Evolutionary conservation across 2,888 invertebrate genomes (phyloP).

Genomic region (Himalopsyche japonica): DNA sequence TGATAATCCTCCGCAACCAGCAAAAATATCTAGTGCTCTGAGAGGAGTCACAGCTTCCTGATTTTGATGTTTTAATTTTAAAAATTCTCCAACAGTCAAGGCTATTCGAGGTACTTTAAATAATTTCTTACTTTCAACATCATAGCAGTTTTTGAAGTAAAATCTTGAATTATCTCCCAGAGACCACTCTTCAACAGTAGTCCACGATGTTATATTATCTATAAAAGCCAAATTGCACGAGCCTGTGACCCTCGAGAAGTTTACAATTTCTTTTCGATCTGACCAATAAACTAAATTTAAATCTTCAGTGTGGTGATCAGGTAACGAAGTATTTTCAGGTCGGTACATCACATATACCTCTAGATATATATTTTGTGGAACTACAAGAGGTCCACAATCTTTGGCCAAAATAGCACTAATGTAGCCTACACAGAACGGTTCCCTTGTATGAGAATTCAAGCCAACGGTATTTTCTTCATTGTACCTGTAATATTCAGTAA

Average conservation of each 20-base stretch:
- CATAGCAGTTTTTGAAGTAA: conserved; percentile 52
- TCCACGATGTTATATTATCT: conserved; percentile 46
- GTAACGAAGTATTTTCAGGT: conserved; percentile 50
- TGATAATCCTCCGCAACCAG: conserved; percentile 61
- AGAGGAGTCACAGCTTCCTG: not conserved
- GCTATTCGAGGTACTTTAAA: not conserved
- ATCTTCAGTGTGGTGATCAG: conserved; percentile 45
- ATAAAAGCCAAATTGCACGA: conserved; percentile 50
- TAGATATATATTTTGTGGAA: conserved; percentile 46
- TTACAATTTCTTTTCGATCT: conserved; percentile 45
- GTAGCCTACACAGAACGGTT: conserved; percentile 20
- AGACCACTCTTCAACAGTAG: conserved; percentile 45
- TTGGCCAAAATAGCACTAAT: conserved; percentile 3
- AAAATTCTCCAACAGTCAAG: not conserved
- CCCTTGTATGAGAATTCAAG: conserved; percentile 26
- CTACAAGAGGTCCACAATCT: conserved; percentile 26
- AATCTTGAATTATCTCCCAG: conserved; percentile 48
- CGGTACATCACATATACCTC: conserved; percentile 50
- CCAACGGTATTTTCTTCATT: conserved; percentile 26
- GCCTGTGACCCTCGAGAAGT: conserved; percentile 46
- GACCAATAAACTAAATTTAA: conserved; percentile 40
- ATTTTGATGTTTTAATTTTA: not conserved
- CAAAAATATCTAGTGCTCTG: conserved; percentile 52
- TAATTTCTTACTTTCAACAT: conserved; percentile 37
- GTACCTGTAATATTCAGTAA: conserved; percentile 29